Evolutionary conservation across 30 jellyfish, hydroid and myxozoan genomes (phyloP), one percentile per base, ranked within the genome.

Genomic region (Aurelia sp.): DNA sequence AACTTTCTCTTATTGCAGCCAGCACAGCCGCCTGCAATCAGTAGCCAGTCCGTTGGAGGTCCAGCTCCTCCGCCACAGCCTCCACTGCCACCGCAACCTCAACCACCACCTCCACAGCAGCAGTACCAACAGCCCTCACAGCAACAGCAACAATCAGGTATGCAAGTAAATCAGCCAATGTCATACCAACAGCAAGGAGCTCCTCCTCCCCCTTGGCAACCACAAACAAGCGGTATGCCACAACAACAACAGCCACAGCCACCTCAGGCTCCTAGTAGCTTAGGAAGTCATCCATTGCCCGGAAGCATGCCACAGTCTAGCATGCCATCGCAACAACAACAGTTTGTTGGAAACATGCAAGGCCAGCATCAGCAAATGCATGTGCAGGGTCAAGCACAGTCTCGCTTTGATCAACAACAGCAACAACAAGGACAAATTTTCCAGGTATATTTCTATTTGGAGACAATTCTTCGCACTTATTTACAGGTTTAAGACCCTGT

Each of bases 71-170:
- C 77, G 0, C 61, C 2, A 4, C 89, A 38, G 50, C 51, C 68
- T 30, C 61, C 22, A 4, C 89, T 17, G 50, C 51, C 68, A 2
- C 60, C 51, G 13, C 88, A 78, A 61, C 19, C 88, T 52, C 78
- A 68, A 33, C 67, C 35, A 16, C 73, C 76, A 68, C 70, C 81
- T 48, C 80, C 89, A 27, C 80, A 67, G 8, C 51, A 68, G 76
- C 88, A 76, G 50, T 18, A 74, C 40, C 88, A 76, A 27, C 76
- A 22, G 21, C 61, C 35, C 18, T 52, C 58, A 17, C 76, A 50
- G 84, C 84, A 62, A 60, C n/a, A 71, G 21, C 74, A 27, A 15
- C 31, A 10, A 17, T 15, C 84, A 44, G 55, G 55, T 44, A 44
- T 44, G 55, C 55, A 44, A 2, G 9, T 44, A 13, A 44, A 8